Conservation (phyloP, 2,797 vertebrate genomes). For the Poliocrania exsul region DNA sequence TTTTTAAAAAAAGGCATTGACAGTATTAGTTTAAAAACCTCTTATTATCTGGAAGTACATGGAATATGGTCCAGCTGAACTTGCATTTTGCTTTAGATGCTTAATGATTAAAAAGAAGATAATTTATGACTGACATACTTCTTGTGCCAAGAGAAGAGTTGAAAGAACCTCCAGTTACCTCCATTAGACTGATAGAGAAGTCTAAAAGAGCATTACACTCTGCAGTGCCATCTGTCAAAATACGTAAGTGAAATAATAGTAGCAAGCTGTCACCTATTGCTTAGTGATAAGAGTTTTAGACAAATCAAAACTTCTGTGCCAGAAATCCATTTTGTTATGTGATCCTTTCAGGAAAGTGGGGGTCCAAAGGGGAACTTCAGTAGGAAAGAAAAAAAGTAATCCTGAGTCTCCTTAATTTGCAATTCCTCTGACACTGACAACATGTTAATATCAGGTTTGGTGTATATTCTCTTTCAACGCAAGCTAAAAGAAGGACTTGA, state of each 20-base stretch:
- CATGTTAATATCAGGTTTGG: not conserved
- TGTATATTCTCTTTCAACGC: not conserved
- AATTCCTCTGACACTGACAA: constrained; percentile 34
- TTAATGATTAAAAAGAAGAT: constrained; percentile 83
- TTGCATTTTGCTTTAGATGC: constrained; percentile 79
- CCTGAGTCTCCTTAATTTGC: constrained; percentile 30
- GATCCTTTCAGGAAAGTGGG: constrained; percentile 18
- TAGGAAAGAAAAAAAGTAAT: not conserved
- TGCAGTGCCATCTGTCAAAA: constrained; percentile 94
- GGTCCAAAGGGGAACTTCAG: not conserved
- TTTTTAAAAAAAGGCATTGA: constrained; percentile 16
- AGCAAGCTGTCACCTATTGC: constrained; percentile 85
- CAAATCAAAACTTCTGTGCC: constrained; percentile 75
- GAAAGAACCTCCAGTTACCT: constrained; percentile 89
- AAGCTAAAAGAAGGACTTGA: constrained; percentile 46
- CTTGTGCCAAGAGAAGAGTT: constrained; percentile 86
- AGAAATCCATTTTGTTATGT: constrained; percentile 55
- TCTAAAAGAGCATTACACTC: constrained; percentile 91
- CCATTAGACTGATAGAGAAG: constrained; percentile 90
- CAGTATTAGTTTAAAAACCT: constrained; percentile 67
- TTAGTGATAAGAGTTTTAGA: constrained; percentile 81
- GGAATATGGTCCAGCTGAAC: constrained; percentile 74
- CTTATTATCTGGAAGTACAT: constrained; percentile 66
- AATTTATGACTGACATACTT: constrained; percentile 87
- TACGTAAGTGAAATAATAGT: constrained; percentile 85